A percentile compares a stretch with the other conserved stretches of the same genome.
phyloP scores from a whole-genome alignment of 64 coral and sea anemone species.

The Pachyseris speciosa region DNA sequence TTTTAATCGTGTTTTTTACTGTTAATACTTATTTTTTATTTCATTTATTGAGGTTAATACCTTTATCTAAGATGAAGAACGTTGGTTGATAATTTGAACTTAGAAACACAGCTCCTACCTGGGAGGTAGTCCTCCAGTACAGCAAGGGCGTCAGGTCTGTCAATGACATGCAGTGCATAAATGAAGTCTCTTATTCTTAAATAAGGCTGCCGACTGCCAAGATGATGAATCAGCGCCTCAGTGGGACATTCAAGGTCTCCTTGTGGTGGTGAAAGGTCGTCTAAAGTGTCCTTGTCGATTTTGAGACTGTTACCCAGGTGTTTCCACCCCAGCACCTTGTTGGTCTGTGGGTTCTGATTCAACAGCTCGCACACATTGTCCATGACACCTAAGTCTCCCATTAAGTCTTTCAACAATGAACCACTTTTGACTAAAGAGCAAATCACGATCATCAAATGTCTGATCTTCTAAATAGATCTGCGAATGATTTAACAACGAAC shows the following conservation, averaged over 20 bases:
- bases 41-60: too few species aligned
- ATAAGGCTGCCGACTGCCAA: not conserved
- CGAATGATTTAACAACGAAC: too few species aligned
- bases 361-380: not conserved
- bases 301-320: not conserved
- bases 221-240: conserved; percentile 4
- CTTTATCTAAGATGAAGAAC: too few species aligned
- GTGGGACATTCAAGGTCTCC: not conserved
- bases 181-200: not conserved
- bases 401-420: not conserved
- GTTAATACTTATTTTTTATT: too few species aligned
- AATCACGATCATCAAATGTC: not conserved
- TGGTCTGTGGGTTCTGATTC: not conserved
- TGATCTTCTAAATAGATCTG: not conserved
- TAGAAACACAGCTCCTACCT: conserved; percentile 16
- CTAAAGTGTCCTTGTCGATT: not conserved
- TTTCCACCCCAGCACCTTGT: not conserved
- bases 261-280: not conserved
- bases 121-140: not conserved
- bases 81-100: too few species aligned
- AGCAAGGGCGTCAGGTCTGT: not conserved
- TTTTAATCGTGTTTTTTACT: too few species aligned
- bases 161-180: not conserved
- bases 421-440: not conserved
- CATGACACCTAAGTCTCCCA: conserved; percentile 2